These are phyloP conservation scores for Dicrostonyx torquatus DNA, from an alignment of 2,797 vertebrate genomes.

Conservation along the genomic window DNA sequence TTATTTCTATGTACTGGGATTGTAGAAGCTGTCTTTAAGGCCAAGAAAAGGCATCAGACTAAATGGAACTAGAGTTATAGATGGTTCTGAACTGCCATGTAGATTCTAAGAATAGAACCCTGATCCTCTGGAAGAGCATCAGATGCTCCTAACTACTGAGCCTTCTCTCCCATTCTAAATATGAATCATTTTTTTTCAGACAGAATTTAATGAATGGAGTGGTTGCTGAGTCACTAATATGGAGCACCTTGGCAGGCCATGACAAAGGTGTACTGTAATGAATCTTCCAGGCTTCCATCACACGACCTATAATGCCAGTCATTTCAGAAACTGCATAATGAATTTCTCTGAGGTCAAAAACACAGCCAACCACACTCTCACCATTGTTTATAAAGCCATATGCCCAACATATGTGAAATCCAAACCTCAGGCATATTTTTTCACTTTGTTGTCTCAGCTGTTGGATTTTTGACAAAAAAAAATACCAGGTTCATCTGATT, in stretches of 20 bases:
- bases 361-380: not conserved
- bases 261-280: not conserved
- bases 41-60: not conserved
- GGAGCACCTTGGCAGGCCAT: not conserved
- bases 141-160: not conserved
- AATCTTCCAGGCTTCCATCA: not conserved
- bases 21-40: not conserved
- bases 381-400: not conserved
- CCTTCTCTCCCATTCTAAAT: not conserved
- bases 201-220: not conserved
- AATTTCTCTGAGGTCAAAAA: not conserved
- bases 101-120: not conserved
- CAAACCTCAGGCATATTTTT: not conserved
- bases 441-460: not conserved
- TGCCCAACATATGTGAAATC: not conserved
- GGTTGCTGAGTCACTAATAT: not conserved
- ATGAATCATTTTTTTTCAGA: not conserved
- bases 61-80: not conserved
- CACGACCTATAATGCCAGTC: not conserved
- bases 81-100: not conserved
- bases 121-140: not conserved
- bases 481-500: not conserved
- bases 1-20: not conserved
- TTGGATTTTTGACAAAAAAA: constrained; percentile 4
- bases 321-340: not conserved